Percentiles rank a stretch among this genome's conserved stretches.
These are phyloP conservation scores for Acrocephalus arundinaceus DNA, from an alignment of 2,113 vertebrate species.

Conservation along the genomic window DNA sequence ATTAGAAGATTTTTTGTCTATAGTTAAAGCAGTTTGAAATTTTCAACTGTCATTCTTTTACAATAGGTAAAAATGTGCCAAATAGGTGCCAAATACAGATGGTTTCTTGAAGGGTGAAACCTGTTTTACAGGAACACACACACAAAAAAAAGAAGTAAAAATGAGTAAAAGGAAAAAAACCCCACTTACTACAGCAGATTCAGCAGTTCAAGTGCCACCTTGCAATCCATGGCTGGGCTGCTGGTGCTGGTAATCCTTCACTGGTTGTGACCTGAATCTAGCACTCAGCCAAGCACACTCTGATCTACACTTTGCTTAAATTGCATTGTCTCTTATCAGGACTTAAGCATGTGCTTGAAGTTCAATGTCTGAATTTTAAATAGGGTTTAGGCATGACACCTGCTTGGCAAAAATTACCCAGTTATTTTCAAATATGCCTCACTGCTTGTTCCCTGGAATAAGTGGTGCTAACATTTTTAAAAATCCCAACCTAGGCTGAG, in stretches of 20 bases:
- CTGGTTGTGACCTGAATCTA: neutral
- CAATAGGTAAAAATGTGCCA: neutral
- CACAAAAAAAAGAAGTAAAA: neutral
- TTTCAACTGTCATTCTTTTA: neutral
- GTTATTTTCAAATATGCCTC: slow-evolving; percentile 35
- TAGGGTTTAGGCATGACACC: neutral
- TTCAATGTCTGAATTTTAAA: neutral
- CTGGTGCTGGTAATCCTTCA: neutral
- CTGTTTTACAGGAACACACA: neutral
- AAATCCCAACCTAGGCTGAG: neutral
- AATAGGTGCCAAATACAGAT: neutral
- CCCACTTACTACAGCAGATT: neutral
- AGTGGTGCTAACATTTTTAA: neutral
- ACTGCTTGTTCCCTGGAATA: neutral
- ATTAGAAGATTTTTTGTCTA: neutral
- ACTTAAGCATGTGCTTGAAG: neutral
- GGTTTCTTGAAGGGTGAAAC: slow-evolving; percentile 1
- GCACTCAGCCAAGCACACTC: neutral
- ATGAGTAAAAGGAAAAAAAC: neutral
- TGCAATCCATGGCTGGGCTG: neutral
- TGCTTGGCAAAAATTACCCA: neutral
- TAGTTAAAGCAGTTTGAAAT: neutral
- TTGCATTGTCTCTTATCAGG: neutral
- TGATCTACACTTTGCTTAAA: neutral
- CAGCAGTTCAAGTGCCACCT: neutral